These are phyloP conservation scores for Cyphomyrus discorhynchus DNA, from an alignment of 2,113 vertebrate species.

Conservation along the genomic window DNA sequence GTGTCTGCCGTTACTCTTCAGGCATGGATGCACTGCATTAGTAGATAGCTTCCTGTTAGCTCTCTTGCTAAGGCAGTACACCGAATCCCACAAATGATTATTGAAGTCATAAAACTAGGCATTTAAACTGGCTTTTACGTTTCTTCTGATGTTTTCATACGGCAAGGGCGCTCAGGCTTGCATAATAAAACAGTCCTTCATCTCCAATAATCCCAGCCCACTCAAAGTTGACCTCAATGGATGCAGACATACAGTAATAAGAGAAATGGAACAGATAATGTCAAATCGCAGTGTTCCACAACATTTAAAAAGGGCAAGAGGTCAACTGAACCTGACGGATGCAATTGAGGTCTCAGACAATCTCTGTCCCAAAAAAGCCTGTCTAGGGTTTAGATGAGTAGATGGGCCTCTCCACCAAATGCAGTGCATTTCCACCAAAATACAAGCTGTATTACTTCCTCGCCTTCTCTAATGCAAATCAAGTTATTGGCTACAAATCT, in stretches of 20 bases:
- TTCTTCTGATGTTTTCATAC: constrained; percentile 53
- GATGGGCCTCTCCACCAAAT: constrained; percentile 34
- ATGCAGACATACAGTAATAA: not conserved
- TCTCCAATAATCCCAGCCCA: constrained; percentile 24
- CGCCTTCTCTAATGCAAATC: constrained; percentile 58
- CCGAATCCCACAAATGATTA: constrained; percentile 52
- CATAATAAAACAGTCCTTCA: constrained; percentile 48
- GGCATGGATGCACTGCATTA: constrained; percentile 39
- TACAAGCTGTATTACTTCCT: constrained; percentile 51
- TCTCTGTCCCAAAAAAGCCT: not conserved
- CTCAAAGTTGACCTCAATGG: constrained; percentile 37
- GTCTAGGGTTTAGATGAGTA: not conserved
- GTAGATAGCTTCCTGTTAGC: constrained; percentile 51
- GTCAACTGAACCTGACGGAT: not conserved
- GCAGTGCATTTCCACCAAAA: constrained; percentile 13
- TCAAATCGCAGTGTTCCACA: not conserved
- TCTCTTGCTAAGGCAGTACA: constrained; percentile 44
- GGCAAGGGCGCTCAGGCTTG: constrained; percentile 33
- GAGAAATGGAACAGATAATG: not conserved
- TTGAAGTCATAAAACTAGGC: constrained; percentile 57
- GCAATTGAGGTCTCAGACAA: not conserved
- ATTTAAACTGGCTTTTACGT: constrained; percentile 59
- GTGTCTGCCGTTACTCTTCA: not conserved
- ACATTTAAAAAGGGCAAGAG: not conserved
- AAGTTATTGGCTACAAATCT: constrained; percentile 59